phyloP scores from a whole-genome alignment of 2,113 vertebrate species.

The Lanius collurio region DNA sequence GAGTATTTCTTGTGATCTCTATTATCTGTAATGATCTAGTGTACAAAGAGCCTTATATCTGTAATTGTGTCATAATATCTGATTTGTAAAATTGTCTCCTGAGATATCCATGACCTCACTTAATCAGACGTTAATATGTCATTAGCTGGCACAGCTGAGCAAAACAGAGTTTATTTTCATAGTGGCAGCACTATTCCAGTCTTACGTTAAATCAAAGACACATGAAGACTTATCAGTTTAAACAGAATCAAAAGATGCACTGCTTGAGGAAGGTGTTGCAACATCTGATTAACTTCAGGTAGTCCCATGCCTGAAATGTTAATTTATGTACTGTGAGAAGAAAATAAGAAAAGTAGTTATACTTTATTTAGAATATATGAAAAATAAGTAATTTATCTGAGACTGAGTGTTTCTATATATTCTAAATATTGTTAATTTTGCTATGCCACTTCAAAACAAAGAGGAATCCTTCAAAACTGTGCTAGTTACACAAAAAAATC shows the following conservation, averaged over 20 bases:
- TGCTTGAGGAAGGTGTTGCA: neutral
- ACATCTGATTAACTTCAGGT: neutral
- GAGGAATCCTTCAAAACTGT: neutral
- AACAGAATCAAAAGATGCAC: neutral
- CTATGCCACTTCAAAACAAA: neutral
- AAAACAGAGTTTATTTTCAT: neutral
- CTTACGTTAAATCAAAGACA: neutral
- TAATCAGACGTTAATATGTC: neutral
- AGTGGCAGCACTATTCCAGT: neutral
- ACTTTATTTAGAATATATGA: neutral
- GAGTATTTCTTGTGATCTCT: conserved; percentile 4
- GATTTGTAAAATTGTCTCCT: neutral
- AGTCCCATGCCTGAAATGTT: neutral
- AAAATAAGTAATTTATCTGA: neutral
- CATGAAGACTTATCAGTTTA: neutral
- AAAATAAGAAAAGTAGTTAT: neutral
- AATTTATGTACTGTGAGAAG: neutral
- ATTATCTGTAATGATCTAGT: neutral
- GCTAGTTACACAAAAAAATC: neutral
- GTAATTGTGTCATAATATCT: neutral
- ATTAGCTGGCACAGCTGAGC: neutral
- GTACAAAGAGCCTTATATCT: neutral
- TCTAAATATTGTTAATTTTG: neutral
- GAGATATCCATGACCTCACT: neutral
- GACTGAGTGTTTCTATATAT: neutral